phyloP scores from a whole-genome alignment of 1,140 invertebrate species.

The Aplysia californica region DNA sequence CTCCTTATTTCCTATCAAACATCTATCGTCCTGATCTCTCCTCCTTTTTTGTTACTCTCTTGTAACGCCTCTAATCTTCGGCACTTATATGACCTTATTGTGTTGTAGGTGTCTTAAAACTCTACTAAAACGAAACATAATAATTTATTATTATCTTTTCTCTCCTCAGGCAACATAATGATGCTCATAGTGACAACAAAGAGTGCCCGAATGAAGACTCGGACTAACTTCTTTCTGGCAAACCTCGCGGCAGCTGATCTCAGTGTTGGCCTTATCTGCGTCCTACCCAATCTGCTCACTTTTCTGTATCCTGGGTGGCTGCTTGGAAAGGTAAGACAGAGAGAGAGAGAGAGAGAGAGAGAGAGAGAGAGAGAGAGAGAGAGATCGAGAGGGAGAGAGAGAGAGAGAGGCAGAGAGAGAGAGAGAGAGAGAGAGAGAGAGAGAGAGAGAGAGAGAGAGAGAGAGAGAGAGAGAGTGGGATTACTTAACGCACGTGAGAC shows the following conservation, averaged over 20 bases:
- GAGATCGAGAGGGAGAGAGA: not conserved
- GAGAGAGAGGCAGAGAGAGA: not conserved
- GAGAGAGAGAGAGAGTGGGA: conserved; percentile 1
- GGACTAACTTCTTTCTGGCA: conserved; percentile 65
- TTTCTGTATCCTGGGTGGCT: conserved; percentile 49
- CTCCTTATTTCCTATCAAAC: no score
- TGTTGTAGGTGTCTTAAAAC: no score
- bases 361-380: conserved; percentile 8
- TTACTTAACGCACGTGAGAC: not conserved
- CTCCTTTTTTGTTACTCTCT: no score
- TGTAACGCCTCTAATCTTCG: no score
- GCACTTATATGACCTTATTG: no score
- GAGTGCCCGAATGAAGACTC: conserved; percentile 57
- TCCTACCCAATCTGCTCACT: conserved; percentile 55
- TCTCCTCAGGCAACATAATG: conserved; percentile 59
- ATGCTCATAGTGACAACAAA: conserved; percentile 62
- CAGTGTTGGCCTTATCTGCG: conserved; percentile 59
- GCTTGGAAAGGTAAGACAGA: conserved; percentile 46
- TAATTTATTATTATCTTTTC: no score
- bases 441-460: not conserved
- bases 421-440: not conserved
- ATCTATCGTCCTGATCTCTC: no score
- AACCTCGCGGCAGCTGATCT: conserved; percentile 65
- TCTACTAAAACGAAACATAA: no score
- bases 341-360: conserved; percentile 6